Percentiles rank a stretch among this genome's conserved stretches.
Evolutionary conservation across 1,140 invertebrate species (phyloP).

Genomic region (Orchesella cincta): DNA sequence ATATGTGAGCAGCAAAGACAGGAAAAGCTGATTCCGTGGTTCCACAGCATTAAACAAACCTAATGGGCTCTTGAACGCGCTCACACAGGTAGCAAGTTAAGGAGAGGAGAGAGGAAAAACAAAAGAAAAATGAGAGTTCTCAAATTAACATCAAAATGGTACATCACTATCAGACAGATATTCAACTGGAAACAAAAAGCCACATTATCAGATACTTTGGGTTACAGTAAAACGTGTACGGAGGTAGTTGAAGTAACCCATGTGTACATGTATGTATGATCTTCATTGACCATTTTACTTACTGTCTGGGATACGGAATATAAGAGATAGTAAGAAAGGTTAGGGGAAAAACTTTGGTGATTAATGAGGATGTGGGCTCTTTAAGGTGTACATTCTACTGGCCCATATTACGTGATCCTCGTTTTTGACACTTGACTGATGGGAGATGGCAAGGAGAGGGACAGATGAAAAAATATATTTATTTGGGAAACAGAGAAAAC

Average conservation of each 20-base stretch:
- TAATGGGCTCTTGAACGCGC: too few species aligned
- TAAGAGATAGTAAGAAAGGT: not conserved
- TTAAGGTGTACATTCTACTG: constrained; percentile 41
- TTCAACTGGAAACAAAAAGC: too few species aligned
- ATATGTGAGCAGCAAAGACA: too few species aligned
- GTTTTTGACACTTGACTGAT: constrained; percentile 50
- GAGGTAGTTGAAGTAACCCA: too few species aligned
- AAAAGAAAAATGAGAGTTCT: too few species aligned
- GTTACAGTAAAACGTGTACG: not conserved
- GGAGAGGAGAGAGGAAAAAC: too few species aligned
- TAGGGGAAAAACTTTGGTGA: constrained; percentile 16
- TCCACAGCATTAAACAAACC: too few species aligned
- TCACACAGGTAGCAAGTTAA: too few species aligned
- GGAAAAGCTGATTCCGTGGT: too few species aligned
- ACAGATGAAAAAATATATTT: constrained; percentile 5
- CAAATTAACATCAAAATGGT: not conserved
- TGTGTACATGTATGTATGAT: too few species aligned
- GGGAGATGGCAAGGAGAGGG: constrained; percentile 19
- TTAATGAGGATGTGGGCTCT: constrained; percentile 42
- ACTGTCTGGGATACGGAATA: not conserved
- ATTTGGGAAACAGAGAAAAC: not conserved
- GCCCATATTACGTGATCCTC: constrained; percentile 45
- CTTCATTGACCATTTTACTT: not conserved
- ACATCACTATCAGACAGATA: not conserved
- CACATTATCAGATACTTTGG: not conserved